Evolutionary conservation across 1,140 invertebrate genomes (phyloP), one percentile per base, ranked within the genome.

Genomic region (Sesamia nonagrioides): DNA sequence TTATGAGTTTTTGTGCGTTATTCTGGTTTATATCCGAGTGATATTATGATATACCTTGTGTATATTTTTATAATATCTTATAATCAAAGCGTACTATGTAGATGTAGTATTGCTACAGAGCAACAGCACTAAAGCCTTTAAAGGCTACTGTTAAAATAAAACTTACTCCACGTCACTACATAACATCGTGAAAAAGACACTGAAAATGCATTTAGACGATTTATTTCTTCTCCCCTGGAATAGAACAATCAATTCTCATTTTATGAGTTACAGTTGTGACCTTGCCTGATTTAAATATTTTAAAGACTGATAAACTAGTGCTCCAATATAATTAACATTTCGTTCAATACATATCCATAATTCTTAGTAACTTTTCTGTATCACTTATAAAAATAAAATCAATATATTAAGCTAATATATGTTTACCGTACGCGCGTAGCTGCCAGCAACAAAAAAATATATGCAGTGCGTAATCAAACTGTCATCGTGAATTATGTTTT

Each of bases 251-350:
- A 35, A 33, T 37, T 54, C 50, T 72, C 50, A 63, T 76, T 76
- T 45, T 63, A 76, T 61, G 56, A 74, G 52, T 74, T 74, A 60
- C 18, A 60, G 71, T 71, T 50, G 60, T 76, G 73, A 42, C 73
- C 73, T 75, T 75, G 68, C 74, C 60, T 77, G 74, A 68, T 54
- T 37, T 68, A 77, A 40, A 73, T 40, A 50, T 61, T 80, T 66
- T 77, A 78, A 83, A 83, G 78, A 84, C 81, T 84, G 83, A 82
- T 78, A 69, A 45, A 27, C 56, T 78, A 77, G 73, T 78, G 77
- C 60, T 76, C 78, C 75, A 73, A 63, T 63, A 35, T 60, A 75
- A 54, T 63, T 11, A 63, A 63, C 42, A 35, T 21, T 76, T 63
- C 18, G 50, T 50, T 58, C 37, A 75, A 54, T 54, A 77, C 74